Conservation (phyloP, 2,888 invertebrate species). For the Drosophila helvetica region DNA sequence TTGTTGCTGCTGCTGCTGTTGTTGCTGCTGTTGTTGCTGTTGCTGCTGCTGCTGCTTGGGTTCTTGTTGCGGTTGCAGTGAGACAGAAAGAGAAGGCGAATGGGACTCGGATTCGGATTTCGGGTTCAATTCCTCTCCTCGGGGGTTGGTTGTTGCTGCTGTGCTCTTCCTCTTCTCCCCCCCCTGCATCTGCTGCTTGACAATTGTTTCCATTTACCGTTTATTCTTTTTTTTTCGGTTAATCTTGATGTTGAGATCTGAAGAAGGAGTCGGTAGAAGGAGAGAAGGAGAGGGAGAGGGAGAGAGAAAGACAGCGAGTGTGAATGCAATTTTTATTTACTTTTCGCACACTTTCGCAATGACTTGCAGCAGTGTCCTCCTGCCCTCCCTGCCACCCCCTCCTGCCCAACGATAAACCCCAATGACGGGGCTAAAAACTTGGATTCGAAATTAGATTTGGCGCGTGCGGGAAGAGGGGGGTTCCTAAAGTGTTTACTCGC, state of each 20-base stretch:
- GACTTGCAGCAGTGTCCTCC: conserved; percentile 30
- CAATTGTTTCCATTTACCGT: conserved; percentile 48
- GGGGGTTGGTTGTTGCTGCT: conserved; percentile 30
- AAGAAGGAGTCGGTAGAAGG: conserved; percentile 1
- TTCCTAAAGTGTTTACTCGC: conserved; percentile 31
- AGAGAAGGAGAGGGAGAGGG: neutral
- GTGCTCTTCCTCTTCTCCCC: neutral
- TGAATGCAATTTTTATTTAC: conserved; percentile 42
- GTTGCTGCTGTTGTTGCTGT: conserved; percentile 11
- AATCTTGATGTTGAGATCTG: conserved; percentile 24
- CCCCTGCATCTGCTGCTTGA: conserved; percentile 47
- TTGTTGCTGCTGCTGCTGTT: too few relatives aligned
- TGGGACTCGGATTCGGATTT: conserved; percentile 39
- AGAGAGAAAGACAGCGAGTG: neutral
- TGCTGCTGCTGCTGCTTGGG: conserved; percentile 19
- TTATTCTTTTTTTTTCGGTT: conserved; percentile 9
- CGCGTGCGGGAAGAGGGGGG: conserved; percentile 14
- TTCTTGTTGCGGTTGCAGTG: conserved; percentile 53
- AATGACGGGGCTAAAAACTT: conserved; percentile 41
- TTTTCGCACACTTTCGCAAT: conserved; percentile 40
- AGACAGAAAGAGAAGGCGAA: conserved; percentile 5
- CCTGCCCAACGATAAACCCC: conserved; percentile 20
- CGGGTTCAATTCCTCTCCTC: conserved; percentile 38
- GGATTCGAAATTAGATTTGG: conserved; percentile 46
- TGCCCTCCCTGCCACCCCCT: neutral